Base-by-base conservation (phyloP, 2,888 invertebrate species). In the Quadroppia sp. region DNA sequence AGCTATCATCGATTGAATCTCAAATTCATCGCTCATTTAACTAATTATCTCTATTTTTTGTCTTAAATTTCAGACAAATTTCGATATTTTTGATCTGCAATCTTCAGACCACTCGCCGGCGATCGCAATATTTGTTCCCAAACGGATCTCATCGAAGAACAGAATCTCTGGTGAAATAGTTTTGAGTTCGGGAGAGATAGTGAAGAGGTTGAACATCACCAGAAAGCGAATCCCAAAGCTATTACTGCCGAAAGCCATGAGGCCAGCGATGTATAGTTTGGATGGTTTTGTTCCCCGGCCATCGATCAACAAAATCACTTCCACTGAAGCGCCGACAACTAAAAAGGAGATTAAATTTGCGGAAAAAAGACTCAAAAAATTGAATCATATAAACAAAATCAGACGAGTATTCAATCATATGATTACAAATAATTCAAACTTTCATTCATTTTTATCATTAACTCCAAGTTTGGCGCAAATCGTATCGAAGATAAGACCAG, bases 231-330 rank as follows among this genome's bases (percentile, higher is more conserved):
- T 78, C n/a, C 77, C 77, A 23, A 78, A 78, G 56, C 73, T 78
- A 40, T 75, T 78, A 23, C 71, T 78, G 40, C 77, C 77, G 11
- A 77, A 77, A 71, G 76, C 75, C 13, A 74, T 76, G 0, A 75
- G 79, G 11, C 79, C 79, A 2, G 77, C 78, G 67, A 78, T 78
- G 75, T 79, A 79, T 76, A 77, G 76, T 70, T 56, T 79, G 64
- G 76, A 79, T 48, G 79, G 79, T 0, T 79, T 76, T 48, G 78
- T 79, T 23, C 79, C 79, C 13, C 77, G 76, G 56, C 79, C 79
- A 0, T 78, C 78, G 15, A 67, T 78, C 13, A 71, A 78, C 72
- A 20, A 77, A 72, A 64, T 76, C 75, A n/a, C 78, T 73, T 45
- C 72, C n/a, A 76, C 75, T 2, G 69, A 69, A 28, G 69, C 69